Conservation (phyloP, 1,140 invertebrate genomes). For the Drosophila ohnishii region DNA sequence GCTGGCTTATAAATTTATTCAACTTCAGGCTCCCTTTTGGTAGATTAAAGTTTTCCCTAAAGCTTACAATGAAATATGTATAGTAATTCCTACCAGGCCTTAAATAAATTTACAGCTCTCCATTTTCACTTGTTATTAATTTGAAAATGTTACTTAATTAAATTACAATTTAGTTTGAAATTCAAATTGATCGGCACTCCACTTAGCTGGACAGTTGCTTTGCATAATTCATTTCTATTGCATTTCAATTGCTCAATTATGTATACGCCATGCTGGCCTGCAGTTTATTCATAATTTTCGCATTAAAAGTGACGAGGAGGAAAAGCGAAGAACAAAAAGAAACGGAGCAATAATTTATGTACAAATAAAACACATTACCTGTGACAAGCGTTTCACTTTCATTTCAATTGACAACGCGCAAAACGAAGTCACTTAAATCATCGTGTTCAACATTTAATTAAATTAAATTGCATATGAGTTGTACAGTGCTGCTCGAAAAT, state of each 20-base stretch:
- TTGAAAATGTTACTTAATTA: slow-evolving; percentile 32
- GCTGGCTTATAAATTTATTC: slow-evolving; percentile 3
- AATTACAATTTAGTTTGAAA: slow-evolving; percentile 38
- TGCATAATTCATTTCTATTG: slow-evolving; percentile 71
- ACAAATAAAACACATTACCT: slow-evolving; percentile 46
- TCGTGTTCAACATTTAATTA: slow-evolving; percentile 45
- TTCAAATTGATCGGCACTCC: slow-evolving; percentile 35
- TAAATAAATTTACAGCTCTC: slow-evolving; percentile 10
- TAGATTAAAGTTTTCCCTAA: not conserved
- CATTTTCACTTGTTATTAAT: slow-evolving; percentile 20
- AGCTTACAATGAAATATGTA: not conserved
- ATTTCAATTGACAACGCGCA: slow-evolving; percentile 59
- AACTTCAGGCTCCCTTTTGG: not conserved
- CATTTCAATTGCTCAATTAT: slow-evolving; percentile 58
- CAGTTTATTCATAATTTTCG: slow-evolving; percentile 34
- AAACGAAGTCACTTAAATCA: slow-evolving; percentile 59
- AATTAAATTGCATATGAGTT: slow-evolving; percentile 17
- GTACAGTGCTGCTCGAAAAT: not conserved
- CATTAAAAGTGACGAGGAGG: slow-evolving; percentile 29
- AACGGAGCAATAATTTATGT: slow-evolving; percentile 11
- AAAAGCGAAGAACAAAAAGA: slow-evolving; percentile 21
- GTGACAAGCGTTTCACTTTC: slow-evolving; percentile 57
- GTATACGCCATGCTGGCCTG: slow-evolving; percentile 49
- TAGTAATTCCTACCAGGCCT: not conserved
- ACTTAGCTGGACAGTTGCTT: slow-evolving; percentile 34